Conservation (phyloP, 2,113 vertebrate genomes). For the Paracanthobrama guichenoti region DNA sequence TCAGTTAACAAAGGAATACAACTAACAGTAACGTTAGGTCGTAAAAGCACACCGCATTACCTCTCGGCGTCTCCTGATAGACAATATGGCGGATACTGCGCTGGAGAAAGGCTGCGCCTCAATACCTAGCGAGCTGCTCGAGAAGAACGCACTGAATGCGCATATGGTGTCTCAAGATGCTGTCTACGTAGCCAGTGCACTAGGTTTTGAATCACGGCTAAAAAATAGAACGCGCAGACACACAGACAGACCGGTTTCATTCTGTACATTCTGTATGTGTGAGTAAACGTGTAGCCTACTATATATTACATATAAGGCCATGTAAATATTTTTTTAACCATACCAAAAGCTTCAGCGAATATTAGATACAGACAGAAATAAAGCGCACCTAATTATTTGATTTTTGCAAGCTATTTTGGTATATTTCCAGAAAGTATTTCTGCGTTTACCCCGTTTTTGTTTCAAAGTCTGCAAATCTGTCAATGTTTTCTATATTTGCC, state of each 20-base stretch:
- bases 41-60: constrained; percentile 46
- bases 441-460: background rate
- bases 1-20: background rate
- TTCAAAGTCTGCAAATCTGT: background rate
- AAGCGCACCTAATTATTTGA: too few species aligned
- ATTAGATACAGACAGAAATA: too few species aligned
- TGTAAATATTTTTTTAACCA: too few species aligned
- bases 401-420: background rate
- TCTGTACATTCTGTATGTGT: background rate
- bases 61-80: constrained; percentile 56
- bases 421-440: background rate
- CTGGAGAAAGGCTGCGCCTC: constrained; percentile 26
- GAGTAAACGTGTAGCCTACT: background rate
- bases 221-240: background rate
- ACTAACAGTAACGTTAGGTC: background rate
- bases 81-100: constrained; percentile 59
- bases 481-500: background rate
- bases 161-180: background rate
- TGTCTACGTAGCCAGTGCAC: constrained; percentile 1
- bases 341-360: too few species aligned
- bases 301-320: background rate
- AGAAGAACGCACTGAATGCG: too few species aligned
- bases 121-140: background rate
- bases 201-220: background rate
- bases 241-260: background rate